Evolutionary conservation across 2,113 vertebrate species (phyloP), one percentile per base, ranked within the genome.

Genomic region (Labeo catla): DNA sequence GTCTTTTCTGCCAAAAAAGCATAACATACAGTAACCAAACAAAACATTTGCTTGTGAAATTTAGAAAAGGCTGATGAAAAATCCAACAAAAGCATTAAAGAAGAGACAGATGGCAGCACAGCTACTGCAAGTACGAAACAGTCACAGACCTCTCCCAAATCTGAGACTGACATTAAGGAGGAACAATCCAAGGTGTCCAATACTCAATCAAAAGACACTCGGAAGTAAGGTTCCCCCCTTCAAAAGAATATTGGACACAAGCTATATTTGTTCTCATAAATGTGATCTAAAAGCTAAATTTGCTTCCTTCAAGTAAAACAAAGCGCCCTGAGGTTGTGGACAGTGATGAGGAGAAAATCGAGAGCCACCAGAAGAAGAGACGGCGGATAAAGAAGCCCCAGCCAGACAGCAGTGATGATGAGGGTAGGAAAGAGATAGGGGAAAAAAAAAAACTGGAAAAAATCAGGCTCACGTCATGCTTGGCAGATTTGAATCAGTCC

Each of bases 351-450:
- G 96, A 96, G 21, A 94, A 93, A 83, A 94, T 93, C 87, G 90
- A 92, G 0, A 92, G 90, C 65, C 95, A 88, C 7, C 98, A 94
- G 95, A 99, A 95, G 84, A 99, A 95, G 92, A 96, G 96, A 73
- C 93, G 95, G 50, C 89, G 98, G 90, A 97, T 99, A 89, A 97
- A 94, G 87, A 96, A 93, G 65, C 97, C 96, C 0, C 84, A 93
- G 81, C 94, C 96, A 16, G 97, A 97, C 90, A 99, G 97, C 95
- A 99, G 97, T 6, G 97, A 98, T 2, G 97, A 98, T 76, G 98
- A 99, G 73, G 96, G 98, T 99, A 86, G 91, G 86, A 50, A 73
- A 72, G 68, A 54, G 61, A 50, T 45, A 9, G 19, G 12, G 7
- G 21, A 21, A n/a, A 74, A 74, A 73, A 4, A 9, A 0, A 7